phyloP scores from a whole-genome alignment of 1,140 invertebrate genomes.

The Leptinotarsa texana region DNA sequence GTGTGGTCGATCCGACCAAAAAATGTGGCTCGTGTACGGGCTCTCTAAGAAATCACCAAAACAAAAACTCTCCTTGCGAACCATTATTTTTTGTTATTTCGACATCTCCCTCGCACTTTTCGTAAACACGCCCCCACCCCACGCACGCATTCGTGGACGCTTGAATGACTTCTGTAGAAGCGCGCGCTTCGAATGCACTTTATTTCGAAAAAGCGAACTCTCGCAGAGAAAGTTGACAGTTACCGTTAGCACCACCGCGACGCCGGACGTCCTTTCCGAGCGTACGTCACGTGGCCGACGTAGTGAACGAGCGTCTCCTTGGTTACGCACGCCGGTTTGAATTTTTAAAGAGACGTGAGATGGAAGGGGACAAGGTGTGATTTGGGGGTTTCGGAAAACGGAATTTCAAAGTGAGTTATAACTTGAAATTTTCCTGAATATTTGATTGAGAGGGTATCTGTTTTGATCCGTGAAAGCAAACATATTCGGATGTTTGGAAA shows the following conservation, averaged over 20 bases:
- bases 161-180: not conserved
- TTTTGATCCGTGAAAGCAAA: too few relatives aligned
- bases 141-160: too few relatives aligned
- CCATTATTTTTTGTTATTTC: not conserved
- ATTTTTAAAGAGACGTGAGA: not conserved
- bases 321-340: not conserved
- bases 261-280: not conserved
- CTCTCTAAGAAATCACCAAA: too few relatives aligned
- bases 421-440: not conserved
- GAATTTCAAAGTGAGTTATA: not conserved
- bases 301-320: not conserved
- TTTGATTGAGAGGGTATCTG: too few relatives aligned
- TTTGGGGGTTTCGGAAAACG: not conserved
- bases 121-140: not conserved
- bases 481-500: too few relatives aligned
- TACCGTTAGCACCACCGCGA: not conserved
- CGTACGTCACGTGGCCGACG: not conserved
- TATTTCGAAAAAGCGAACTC: constrained; percentile 14
- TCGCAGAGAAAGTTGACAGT: constrained; percentile 14
- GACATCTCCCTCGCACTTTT: not conserved
- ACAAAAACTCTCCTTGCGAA: too few relatives aligned
- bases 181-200: not conserved
- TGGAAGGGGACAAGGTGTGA: not conserved
- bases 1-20: too few relatives aligned
- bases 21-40: too few relatives aligned